Evolutionary conservation across 1,140 invertebrate species (phyloP), one percentile per base, ranked within the genome.

Genomic region (Drosophila neocordata): DNA sequence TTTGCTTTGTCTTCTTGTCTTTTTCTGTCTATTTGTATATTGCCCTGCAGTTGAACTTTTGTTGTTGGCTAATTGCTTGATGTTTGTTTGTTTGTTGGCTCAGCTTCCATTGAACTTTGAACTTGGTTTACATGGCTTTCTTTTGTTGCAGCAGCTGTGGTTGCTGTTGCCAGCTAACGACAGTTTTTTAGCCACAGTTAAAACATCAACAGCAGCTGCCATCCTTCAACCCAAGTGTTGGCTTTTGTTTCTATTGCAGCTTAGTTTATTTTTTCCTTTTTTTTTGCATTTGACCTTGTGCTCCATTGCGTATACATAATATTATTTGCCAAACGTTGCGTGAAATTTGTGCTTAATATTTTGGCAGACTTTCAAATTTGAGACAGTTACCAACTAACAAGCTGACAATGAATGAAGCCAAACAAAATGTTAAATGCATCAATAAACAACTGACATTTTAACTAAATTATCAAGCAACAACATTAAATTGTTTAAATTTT

Each of bases 231-330:
- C 15, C 62, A 59, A 57, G 37, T 62, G 38, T 37, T 9, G 15
- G 53, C 53, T 48, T 67, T 58, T 52, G 58, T 24, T 44, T 27
- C 22, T 27, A 20, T 38, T 34, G 34, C 34, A 37, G 15, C 59
- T 64, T 75, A 69, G 62, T 59, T 69, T 35, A 64, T 55, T 15
- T 7, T 53, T 74, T 75, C 62, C 35, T 62, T 31, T 73, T 58
- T n/a, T 4, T 4, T n/a, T 48, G 22, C 22, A 24, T 71, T 60
- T 56, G 58, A 59, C 69, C 62, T 65, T 73, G 73, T 79, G 65
- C 78, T 82, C 66, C 66, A 41, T 34, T 68, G 81, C 81, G 81
- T 77, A 87, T 87, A 85, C 81, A 73, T 81, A 85, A 85, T 74
- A 65, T 63, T 48, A 13, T 22, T 59, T 41, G 48, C 35, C 52